Evolutionary conservation across 2,888 invertebrate species (phyloP).

Genomic region (Netelia virgata): DNA sequence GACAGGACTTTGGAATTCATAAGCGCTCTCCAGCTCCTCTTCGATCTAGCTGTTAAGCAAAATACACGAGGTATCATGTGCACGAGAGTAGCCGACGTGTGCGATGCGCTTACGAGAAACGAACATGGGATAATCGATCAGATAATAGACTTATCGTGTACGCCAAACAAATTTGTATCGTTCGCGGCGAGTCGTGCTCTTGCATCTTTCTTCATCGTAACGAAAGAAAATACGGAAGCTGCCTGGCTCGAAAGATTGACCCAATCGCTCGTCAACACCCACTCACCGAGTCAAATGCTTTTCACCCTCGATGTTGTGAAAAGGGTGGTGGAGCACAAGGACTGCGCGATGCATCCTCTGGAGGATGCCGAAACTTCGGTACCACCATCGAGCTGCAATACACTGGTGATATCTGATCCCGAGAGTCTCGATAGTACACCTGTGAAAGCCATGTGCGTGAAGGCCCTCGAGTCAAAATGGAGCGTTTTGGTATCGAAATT

Average conservation of each 20-base stretch:
- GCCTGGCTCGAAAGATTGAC: slow-evolving; percentile 92
- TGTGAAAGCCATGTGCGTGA: slow-evolving; percentile 94
- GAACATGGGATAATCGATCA: slow-evolving; percentile 94
- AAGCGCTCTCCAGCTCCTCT: slow-evolving; percentile 93
- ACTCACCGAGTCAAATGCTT: slow-evolving; percentile 89
- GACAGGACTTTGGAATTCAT: slow-evolving; percentile 91
- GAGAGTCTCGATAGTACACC: slow-evolving; percentile 94
- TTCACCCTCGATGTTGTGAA: slow-evolving; percentile 94
- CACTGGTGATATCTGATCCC: slow-evolving; percentile 90
- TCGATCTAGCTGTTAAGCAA: slow-evolving; percentile 94
- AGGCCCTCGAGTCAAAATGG: slow-evolving; percentile 94
- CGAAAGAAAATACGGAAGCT: slow-evolving; percentile 92
- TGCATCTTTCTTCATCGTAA: slow-evolving; percentile 93
- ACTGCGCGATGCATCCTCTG: slow-evolving; percentile 91
- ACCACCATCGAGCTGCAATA: slow-evolving; percentile 86
- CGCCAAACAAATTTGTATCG: slow-evolving; percentile 92
- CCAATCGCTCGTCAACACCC: slow-evolving; percentile 88
- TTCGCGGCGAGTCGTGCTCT: slow-evolving; percentile 93
- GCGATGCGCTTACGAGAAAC: slow-evolving; percentile 92
- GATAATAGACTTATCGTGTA: slow-evolving; percentile 92
- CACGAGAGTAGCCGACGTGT: slow-evolving; percentile 91
- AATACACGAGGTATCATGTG: slow-evolving; percentile 93
- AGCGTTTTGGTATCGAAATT: slow-evolving; percentile 89
- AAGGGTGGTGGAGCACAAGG: slow-evolving; percentile 95
- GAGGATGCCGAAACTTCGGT: slow-evolving; percentile 87